Percentiles rank a stretch among this genome's conserved stretches.
Conservation (phyloP, 2,888 invertebrate genomes). For the Mechanitis messenoides region DNA sequence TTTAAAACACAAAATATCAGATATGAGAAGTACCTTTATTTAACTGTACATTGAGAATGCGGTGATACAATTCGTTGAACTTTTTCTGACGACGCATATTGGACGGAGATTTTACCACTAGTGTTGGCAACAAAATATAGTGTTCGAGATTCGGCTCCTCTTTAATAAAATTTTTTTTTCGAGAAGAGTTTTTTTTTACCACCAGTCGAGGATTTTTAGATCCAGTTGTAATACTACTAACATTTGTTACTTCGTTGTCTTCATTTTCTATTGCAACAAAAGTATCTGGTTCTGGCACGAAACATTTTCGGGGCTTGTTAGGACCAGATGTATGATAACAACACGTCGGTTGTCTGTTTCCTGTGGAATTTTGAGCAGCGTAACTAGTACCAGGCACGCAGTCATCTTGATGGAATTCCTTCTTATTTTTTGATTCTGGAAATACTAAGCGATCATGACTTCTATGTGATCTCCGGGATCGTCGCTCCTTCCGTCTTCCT, state of each 20-base stretch:
- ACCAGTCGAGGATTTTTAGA: conserved; percentile 50
- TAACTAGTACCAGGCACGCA: conserved; percentile 59
- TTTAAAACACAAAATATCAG: not conserved
- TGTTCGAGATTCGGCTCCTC: conserved; percentile 61
- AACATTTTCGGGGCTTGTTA: conserved; percentile 34
- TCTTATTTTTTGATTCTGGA: conserved; percentile 38
- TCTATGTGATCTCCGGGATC: conserved; percentile 40
- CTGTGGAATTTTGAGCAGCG: conserved; percentile 37
- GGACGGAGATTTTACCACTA: conserved; percentile 65
- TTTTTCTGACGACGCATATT: conserved; percentile 66
- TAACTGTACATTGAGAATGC: conserved; percentile 55
- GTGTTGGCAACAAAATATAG: conserved; percentile 62
- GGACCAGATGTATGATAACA: conserved; percentile 53
- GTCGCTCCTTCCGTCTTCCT: conserved; percentile 40
- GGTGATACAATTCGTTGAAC: conserved; percentile 66
- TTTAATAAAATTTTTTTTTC: conserved; percentile 42
- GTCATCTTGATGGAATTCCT: conserved; percentile 43
- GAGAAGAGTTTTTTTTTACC: conserved; percentile 52
- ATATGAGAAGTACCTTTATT: conserved; percentile 41
- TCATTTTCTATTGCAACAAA: conserved; percentile 1
- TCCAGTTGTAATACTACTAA: conserved; percentile 42
- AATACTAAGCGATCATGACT: conserved; percentile 48
- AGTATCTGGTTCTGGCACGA: conserved; percentile 7
- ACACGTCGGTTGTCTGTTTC: conserved; percentile 50
- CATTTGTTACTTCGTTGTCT: conserved; percentile 40